Evolutionary conservation across 92 coral and sea anemone genomes (phyloP).

Genomic region (Umimayanthus chanpuru): DNA sequence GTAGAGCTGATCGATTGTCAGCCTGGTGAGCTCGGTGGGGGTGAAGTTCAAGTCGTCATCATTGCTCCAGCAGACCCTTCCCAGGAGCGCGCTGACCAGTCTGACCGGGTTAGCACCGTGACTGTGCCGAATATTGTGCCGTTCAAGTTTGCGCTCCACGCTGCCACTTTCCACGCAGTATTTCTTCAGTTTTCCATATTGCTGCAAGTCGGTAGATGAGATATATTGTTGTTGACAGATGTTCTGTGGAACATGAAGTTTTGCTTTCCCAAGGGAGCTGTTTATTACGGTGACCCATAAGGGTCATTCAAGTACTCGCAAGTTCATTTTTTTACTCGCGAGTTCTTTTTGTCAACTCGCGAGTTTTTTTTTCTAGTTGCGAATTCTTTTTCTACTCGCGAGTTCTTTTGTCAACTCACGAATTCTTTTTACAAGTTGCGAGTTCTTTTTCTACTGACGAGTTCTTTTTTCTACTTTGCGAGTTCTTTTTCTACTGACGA

Average conservation of each 20-base stretch:
- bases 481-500: too few relatives aligned
- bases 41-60: conserved; percentile 25
- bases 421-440: too few relatives aligned
- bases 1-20: conserved; percentile 1
- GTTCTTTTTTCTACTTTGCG: too few relatives aligned
- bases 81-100: conserved; percentile 10
- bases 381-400: too few relatives aligned
- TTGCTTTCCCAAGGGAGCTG: too few relatives aligned
- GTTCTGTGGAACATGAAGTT: neutral
- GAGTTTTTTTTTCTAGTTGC: too few relatives aligned
- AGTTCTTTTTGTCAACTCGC: too few relatives aligned
- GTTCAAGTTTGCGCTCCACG: conserved; percentile 31
- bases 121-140: conserved; percentile 10
- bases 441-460: too few relatives aligned
- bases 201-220: conserved; percentile 4
- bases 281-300: too few relatives aligned
- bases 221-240: neutral
- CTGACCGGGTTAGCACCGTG: conserved; percentile 27
- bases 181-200: conserved; percentile 33
- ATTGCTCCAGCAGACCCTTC: conserved; percentile 20
- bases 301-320: too few relatives aligned
- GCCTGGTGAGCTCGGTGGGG: neutral
- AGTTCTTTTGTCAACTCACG: too few relatives aligned
- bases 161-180: conserved; percentile 33
- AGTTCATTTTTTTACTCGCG: too few relatives aligned